Conservation (phyloP, 2,888 invertebrate species). For the Ochropleura leucogaster region DNA sequence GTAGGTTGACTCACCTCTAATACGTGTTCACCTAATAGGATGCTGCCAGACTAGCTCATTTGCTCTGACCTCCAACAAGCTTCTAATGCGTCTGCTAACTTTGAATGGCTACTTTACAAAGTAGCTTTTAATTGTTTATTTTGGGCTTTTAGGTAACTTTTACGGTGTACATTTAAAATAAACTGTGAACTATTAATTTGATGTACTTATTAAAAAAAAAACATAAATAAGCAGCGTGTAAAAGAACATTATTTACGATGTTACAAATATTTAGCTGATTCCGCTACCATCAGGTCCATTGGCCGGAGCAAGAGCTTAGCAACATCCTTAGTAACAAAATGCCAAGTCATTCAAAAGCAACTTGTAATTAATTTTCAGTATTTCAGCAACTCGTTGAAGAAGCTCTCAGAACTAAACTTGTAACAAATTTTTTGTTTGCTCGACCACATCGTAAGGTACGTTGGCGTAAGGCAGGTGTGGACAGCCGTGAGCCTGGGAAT, state of each 20-base stretch:
- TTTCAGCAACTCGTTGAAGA: neutral
- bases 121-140: slow-evolving; percentile 1
- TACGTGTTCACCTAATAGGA: neutral
- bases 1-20: neutral
- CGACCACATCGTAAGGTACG: slow-evolving; percentile 7
- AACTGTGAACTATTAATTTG: neutral
- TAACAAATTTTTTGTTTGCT: neutral
- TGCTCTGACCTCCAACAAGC: neutral
- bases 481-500: slow-evolving; percentile 4
- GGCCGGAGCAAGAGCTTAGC: neutral
- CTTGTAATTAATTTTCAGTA: slow-evolving; percentile 13
- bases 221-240: no score
- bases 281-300: neutral
- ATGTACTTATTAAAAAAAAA: neutral
- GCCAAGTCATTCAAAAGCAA: slow-evolving; percentile 2
- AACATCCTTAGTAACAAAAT: neutral
- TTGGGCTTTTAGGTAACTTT: neutral
- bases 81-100: slow-evolving; percentile 30
- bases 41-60: neutral
- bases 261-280: neutral
- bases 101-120: slow-evolving; percentile 1
- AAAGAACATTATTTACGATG: neutral
- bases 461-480: slow-evolving; percentile 3
- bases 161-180: neutral
- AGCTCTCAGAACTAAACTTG: slow-evolving; percentile 7